Evolutionary conservation across 2,888 invertebrate species (phyloP).

Genomic region (Isoperla grammatica): DNA sequence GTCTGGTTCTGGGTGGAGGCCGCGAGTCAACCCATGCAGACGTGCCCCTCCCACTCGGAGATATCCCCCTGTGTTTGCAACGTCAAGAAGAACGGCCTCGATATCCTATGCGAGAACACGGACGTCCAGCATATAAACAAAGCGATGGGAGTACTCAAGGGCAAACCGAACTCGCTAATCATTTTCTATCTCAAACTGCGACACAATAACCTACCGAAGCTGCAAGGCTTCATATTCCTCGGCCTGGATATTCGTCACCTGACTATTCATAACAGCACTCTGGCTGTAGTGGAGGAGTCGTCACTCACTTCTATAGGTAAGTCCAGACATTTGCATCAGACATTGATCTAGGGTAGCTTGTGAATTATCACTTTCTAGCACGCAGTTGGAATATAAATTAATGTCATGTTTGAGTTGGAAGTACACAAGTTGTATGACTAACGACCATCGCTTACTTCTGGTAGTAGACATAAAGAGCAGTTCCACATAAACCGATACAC

Average conservation of each 20-base stretch:
- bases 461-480: too few species aligned
- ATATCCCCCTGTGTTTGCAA: constrained; percentile 77
- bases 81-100: constrained; percentile 82
- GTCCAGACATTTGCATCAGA: too few species aligned
- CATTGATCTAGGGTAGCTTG: too few species aligned
- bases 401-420: too few species aligned
- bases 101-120: constrained; percentile 83
- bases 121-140: constrained; percentile 69
- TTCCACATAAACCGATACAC: too few species aligned
- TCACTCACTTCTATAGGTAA: constrained; percentile 82
- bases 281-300: constrained; percentile 80
- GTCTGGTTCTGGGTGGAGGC: constrained; percentile 41
- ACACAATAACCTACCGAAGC: constrained; percentile 77
- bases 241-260: constrained; percentile 83
- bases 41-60: constrained; percentile 68
- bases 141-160: constrained; percentile 77
- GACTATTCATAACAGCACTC: constrained; percentile 81
- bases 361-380: too few species aligned
- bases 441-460: too few species aligned
- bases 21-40: constrained; percentile 50
- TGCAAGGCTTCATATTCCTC: constrained; percentile 80
- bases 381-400: too few species aligned
- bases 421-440: too few species aligned
- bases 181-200: constrained; percentile 84
- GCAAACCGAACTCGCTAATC: constrained; percentile 61